Evolutionary conservation across 1,140 invertebrate genomes (phyloP).

Genomic region (Eumeta japonica): DNA sequence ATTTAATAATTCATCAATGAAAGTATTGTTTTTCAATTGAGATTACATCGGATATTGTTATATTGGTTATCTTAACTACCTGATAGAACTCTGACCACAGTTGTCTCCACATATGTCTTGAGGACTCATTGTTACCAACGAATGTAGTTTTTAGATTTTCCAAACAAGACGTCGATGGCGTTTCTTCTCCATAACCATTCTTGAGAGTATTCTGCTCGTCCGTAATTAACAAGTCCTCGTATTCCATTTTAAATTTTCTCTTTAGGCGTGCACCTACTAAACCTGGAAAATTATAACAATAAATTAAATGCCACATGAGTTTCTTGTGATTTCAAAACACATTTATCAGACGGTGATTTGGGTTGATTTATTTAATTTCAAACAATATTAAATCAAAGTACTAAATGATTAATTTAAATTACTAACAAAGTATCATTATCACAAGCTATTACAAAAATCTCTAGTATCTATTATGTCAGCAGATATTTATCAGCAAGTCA

Average conservation of each 20-base stretch:
- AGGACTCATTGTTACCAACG: slow-evolving; percentile 33
- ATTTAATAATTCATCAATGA: too few relatives aligned
- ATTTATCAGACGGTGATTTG: too few relatives aligned
- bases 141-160: slow-evolving; percentile 40
- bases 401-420: too few relatives aligned
- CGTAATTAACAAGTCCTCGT: slow-evolving; percentile 48
- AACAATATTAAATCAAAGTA: too few relatives aligned
- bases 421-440: too few relatives aligned
- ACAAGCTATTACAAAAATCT: background rate
- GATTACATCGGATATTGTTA: too few relatives aligned
- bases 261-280: slow-evolving; percentile 50
- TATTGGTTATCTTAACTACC: too few relatives aligned
- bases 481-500: too few relatives aligned
- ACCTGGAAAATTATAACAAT: slow-evolving; percentile 23
- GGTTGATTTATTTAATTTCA: too few relatives aligned
- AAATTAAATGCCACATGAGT: too few relatives aligned
- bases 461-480: too few relatives aligned
- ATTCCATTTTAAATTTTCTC: slow-evolving; percentile 47
- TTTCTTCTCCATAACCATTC: slow-evolving; percentile 42
- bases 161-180: slow-evolving; percentile 37
- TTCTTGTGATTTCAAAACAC: background rate
- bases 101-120: slow-evolving; percentile 41
- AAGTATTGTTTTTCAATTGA: too few relatives aligned
- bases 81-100: slow-evolving; percentile 47
- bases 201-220: slow-evolving; percentile 41